phyloP scores from a whole-genome alignment of 1,140 invertebrate species.

The Apocrypta bakeri region DNA sequence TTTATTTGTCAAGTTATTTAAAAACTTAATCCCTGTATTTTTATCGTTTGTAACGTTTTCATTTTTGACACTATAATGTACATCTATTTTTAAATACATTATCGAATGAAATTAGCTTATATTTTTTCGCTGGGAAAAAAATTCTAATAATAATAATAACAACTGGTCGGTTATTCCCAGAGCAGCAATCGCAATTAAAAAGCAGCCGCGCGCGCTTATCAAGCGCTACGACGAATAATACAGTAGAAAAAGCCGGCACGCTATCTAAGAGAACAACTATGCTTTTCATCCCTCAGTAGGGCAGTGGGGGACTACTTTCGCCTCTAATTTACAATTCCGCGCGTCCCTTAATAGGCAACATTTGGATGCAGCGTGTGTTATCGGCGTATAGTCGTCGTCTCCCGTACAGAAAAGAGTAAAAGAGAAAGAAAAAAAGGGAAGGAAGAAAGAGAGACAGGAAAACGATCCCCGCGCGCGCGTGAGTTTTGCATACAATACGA shows the following conservation, averaged over 20 bases:
- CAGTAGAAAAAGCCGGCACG: neutral
- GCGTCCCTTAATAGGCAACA: constrained; percentile 40
- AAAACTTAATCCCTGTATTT: no score
- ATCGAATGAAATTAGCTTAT: no score
- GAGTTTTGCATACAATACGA: constrained; percentile 51
- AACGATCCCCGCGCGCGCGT: constrained; percentile 32
- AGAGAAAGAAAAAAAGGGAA: no score
- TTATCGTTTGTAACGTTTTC: no score
- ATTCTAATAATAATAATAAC: no score
- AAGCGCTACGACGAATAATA: neutral
- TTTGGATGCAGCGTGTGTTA: constrained; percentile 51
- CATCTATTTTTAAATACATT: no score
- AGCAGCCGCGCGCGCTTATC: neutral
- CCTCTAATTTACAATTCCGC: constrained; percentile 59
- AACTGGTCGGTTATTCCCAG: no score
- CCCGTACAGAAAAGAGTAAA: neutral
- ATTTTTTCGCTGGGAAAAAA: no score
- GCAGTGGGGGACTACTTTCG: constrained; percentile 20
- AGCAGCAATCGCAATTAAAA: neutral
- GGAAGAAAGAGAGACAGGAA: constrained; percentile 19
- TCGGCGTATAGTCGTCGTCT: constrained; percentile 10
- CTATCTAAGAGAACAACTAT: constrained; percentile 8
- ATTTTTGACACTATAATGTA: no score
- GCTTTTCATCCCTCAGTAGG: constrained; percentile 26
- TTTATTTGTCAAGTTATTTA: no score